Base-by-base conservation (phyloP, 2,113 vertebrate species). In the Actenoides lindsayi region DNA sequence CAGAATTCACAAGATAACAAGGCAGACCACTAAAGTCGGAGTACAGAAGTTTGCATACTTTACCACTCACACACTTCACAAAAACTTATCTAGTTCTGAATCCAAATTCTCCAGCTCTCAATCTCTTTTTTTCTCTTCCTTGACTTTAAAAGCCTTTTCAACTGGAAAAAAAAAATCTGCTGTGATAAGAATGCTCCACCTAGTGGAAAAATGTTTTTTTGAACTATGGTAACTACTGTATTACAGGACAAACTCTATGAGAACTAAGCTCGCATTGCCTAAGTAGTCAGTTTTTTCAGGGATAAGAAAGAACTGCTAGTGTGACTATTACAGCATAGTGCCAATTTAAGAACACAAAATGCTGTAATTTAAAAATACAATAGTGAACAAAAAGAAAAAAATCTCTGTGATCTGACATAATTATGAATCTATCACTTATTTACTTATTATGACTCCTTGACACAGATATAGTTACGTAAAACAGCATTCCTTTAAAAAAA, bases 151-250 rank as follows among this genome's bases (percentile, higher is more conserved):
- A 81, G 25, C 27, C 28, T 44, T 91, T 41, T 59, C 31, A 64
- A 44, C 28, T n/a, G 68, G 9, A 30, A 20, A 84, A 94, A 93
- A 69, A 70, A 74, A 30, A 10, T 80, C 79, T 96, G 86, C 33
- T 76, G 44, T 9, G 89, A 95, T 96, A 87, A 44, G 53, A 92
- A 89, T 92, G 95, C 96, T 95, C 95, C 96, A 96, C 94, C 96
- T 96, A 96, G 96, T 96, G 96, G 95, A 94, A 84, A 60, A 37
- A 53, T 56, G 88, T 73, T 20, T 41, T 1, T 64, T 92, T 0
- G 0, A 84, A 50, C 27, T 56, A 14, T 9, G 77, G 3, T 53
- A 60, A 63, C 9, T 42, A 42, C 15, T 42, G 42, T 42, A 41
- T 27, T 41, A 41, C 31, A 64, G 7, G 8, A 59, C 4, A 56